Conservation (phyloP, 2,113 vertebrate genomes). For the Percina caprodes region DNA sequence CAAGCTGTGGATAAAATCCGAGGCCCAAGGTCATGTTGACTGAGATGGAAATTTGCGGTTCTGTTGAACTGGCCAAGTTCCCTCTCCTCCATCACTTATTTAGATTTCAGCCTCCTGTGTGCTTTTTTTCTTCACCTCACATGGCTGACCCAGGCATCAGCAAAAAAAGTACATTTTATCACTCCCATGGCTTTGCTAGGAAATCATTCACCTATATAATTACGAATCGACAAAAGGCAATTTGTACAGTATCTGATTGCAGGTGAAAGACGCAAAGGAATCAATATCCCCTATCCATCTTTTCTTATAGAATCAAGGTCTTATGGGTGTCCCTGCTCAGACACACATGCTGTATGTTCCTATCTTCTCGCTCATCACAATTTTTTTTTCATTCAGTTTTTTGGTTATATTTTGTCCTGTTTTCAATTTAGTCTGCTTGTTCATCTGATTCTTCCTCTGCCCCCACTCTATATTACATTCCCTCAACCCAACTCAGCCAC, state of each 20-base stretch:
- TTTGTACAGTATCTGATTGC: constrained; percentile 71
- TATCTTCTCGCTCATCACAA: not conserved
- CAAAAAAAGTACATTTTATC: constrained; percentile 55
- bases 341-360: not conserved
- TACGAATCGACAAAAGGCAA: constrained; percentile 73
- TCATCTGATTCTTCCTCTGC: constrained; percentile 15
- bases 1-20: constrained; percentile 29
- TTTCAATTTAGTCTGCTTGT: constrained; percentile 25
- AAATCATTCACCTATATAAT: constrained; percentile 78
- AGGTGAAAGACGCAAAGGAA: constrained; percentile 60
- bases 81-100: constrained; percentile 31
- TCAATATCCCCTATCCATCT: constrained; percentile 59
- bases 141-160: constrained; percentile 45
- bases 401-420: constrained; percentile 14
- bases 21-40: constrained; percentile 45
- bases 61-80: constrained; percentile 38
- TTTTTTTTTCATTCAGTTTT: constrained; percentile 7
- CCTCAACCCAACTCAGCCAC: not conserved
- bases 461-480: not conserved
- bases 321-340: constrained; percentile 17
- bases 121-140: constrained; percentile 22
- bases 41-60: constrained; percentile 46
- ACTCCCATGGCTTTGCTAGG: constrained; percentile 47
- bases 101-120: constrained; percentile 38
- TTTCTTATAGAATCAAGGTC: constrained; percentile 56